Evolutionary conservation across 2,113 vertebrate genomes (phyloP).

Genomic region (Labrus mixtus): DNA sequence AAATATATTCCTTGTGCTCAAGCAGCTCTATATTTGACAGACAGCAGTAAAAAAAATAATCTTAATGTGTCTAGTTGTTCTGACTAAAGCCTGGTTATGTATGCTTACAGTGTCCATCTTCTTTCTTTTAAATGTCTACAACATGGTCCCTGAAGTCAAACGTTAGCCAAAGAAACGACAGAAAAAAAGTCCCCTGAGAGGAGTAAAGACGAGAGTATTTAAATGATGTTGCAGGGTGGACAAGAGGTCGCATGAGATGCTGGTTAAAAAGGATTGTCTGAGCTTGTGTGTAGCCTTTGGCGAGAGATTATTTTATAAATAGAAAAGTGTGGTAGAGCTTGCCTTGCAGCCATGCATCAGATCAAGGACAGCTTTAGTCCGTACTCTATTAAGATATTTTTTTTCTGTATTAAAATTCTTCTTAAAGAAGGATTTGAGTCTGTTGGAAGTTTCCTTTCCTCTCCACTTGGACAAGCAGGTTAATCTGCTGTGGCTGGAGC

Average conservation of each 20-base stretch:
- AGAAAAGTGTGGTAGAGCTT: conserved; percentile 43
- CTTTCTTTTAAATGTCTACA: conserved; percentile 22
- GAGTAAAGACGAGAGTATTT: conserved; percentile 22
- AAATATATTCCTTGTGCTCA: no score
- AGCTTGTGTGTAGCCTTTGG: conserved; percentile 53
- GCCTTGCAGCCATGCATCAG: conserved; percentile 63
- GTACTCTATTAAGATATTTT: conserved; percentile 48
- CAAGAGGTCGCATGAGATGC: conserved; percentile 52
- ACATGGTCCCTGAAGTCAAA: not conserved
- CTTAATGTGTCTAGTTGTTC: conserved; percentile 8
- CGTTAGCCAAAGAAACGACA: not conserved
- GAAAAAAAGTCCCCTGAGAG: conserved; percentile 10
- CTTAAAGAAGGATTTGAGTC: conserved; percentile 51
- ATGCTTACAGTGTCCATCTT: not conserved
- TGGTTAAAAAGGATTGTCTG: conserved; percentile 62
- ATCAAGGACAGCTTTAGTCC: conserved; percentile 56
- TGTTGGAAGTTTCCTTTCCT: conserved; percentile 28
- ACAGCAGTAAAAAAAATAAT: not conserved
- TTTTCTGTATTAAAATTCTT: conserved; percentile 52
- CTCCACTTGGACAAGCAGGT: conserved; percentile 43
- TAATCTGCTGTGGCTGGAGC: conserved; percentile 30
- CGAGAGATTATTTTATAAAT: conserved; percentile 67
- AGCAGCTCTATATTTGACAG: not conserved
- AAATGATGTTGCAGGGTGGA: conserved; percentile 51
- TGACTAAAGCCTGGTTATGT: not conserved